These are phyloP conservation scores for Acanthosoma haemorrhoidale DNA, from an alignment of 2,888 invertebrate genomes.

Conservation along the genomic window DNA sequence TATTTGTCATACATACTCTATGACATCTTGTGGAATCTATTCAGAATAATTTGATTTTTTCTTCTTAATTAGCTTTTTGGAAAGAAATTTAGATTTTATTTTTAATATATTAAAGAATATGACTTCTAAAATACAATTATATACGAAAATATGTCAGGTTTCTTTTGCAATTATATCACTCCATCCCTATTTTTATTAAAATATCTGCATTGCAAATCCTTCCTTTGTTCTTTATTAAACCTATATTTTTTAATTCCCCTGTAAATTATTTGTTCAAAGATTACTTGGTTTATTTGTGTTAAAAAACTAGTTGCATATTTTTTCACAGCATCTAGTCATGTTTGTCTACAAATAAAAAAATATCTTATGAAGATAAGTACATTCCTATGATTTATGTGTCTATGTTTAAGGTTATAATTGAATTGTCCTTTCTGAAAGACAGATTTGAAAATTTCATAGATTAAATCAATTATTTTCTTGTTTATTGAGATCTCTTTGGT, in stretches of 20 bases:
- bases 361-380: too few relatives aligned
- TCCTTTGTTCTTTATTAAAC: background rate
- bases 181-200: background rate
- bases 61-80: background rate
- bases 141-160: background rate
- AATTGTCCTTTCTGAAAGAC: too few relatives aligned
- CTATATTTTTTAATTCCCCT: too few relatives aligned
- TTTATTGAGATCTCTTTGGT: background rate
- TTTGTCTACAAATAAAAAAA: too few relatives aligned
- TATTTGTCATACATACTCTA: slow-evolving; percentile 17
- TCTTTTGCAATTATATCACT: background rate
- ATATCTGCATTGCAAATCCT: background rate
- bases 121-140: background rate
- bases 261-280: too few relatives aligned
- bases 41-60: background rate
- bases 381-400: too few relatives aligned
- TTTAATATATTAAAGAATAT: background rate
- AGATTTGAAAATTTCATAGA: too few relatives aligned
- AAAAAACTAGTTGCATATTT: too few relatives aligned
- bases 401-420: too few relatives aligned
- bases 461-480: background rate
- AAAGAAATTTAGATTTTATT: background rate
- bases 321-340: too few relatives aligned
- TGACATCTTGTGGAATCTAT: background rate
- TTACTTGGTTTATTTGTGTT: too few relatives aligned